These are phyloP conservation scores for Ectropis crepuscularia DNA, from an alignment of 2,888 invertebrate species.

Conservation along the genomic window DNA sequence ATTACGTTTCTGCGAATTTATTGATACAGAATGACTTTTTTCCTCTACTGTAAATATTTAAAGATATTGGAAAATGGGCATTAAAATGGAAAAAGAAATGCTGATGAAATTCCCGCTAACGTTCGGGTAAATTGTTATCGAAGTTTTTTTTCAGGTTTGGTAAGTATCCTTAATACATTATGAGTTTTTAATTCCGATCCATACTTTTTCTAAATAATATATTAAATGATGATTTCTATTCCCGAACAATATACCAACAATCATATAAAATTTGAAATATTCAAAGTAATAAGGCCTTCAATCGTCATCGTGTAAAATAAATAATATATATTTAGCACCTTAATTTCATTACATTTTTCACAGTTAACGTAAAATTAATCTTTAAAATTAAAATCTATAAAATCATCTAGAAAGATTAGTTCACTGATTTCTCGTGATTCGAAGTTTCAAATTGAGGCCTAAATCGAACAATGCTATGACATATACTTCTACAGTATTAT, in stretches of 20 bases:
- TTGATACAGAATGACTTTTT: too few relatives aligned
- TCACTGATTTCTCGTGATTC: conserved; percentile 23
- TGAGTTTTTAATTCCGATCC: too few relatives aligned
- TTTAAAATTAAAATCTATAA: conserved; percentile 27
- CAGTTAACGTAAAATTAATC: conserved; percentile 26
- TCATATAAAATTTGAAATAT: conserved; percentile 38
- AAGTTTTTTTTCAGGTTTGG: too few relatives aligned
- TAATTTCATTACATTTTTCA: conserved; percentile 33
- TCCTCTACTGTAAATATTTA: too few relatives aligned
- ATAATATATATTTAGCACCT: conserved; percentile 42
- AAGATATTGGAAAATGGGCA: too few relatives aligned
- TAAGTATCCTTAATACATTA: too few relatives aligned
- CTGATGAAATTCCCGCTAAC: too few relatives aligned
- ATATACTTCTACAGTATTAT: too few relatives aligned
- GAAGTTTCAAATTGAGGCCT: not conserved
- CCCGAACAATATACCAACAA: conserved; percentile 30
- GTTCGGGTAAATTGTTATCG: not conserved
- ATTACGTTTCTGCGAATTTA: too few relatives aligned
- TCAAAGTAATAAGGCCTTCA: conserved; percentile 37
- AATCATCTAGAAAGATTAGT: conserved; percentile 16
- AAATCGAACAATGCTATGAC: too few relatives aligned
- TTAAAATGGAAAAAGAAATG: too few relatives aligned
- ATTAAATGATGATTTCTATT: conserved; percentile 29
- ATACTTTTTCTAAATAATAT: not conserved
- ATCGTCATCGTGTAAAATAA: conserved; percentile 30